These are phyloP conservation scores for Butastur rufipennis DNA, from an alignment of 2,113 vertebrate genomes.

Conservation along the genomic window DNA sequence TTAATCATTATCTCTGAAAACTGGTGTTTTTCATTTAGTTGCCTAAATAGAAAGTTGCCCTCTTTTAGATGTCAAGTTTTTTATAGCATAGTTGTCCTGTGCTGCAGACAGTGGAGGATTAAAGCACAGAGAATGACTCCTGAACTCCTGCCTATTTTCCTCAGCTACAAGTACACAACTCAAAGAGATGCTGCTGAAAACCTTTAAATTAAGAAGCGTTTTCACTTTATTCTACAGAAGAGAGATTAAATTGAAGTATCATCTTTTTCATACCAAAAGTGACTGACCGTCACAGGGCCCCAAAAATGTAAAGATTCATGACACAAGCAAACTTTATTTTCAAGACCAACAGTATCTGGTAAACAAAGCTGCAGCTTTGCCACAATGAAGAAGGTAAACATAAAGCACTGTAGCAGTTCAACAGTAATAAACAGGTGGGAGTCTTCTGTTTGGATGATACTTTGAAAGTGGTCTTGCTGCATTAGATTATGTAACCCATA, in stretches of 20 bases:
- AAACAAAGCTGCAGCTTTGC: not conserved
- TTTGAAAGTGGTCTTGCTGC: slow-evolving; percentile 24
- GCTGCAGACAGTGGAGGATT: not conserved
- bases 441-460: not conserved
- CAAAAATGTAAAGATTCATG: not conserved
- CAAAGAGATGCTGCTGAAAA: not conserved
- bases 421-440: slow-evolving; percentile 29
- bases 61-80: not conserved
- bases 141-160: not conserved
- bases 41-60: not conserved
- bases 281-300: not conserved
- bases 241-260: not conserved
- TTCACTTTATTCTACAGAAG: not conserved
- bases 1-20: not conserved
- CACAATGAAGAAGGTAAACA: not conserved
- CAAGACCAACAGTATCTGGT: not conserved
- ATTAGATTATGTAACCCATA: slow-evolving; percentile 31
- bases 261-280: not conserved
- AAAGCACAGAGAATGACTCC: not conserved
- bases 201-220: not conserved
- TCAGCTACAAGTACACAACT: not conserved
- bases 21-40: not conserved
- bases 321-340: not conserved
- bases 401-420: not conserved
- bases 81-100: not conserved